Conservation (phyloP, 37 sponge, comb jelly and placozoan genomes). For the Aphrocallistes beatrix region DNA sequence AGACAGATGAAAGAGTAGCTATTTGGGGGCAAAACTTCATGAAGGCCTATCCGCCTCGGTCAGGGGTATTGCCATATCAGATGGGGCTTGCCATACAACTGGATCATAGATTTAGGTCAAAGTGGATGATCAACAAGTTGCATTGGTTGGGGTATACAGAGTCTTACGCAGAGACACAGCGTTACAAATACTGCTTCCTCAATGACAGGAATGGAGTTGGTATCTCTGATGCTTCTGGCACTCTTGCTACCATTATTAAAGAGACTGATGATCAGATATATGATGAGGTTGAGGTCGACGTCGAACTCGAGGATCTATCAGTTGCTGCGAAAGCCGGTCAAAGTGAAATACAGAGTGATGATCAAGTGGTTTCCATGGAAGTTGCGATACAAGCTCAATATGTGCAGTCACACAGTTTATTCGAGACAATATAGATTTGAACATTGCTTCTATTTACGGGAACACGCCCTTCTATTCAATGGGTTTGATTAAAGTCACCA, state of each 20-base stretch:
- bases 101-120: slow-evolving; percentile 30
- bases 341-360: not conserved
- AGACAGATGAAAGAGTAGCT: not conserved
- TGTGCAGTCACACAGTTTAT: slow-evolving; percentile 25
- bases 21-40: slow-evolving; percentile 20
- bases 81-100: slow-evolving; percentile 25
- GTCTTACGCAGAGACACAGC: slow-evolving; percentile 21
- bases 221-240: too few species aligned
- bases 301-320: slow-evolving; percentile 13
- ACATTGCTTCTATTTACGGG: slow-evolving; percentile 20
- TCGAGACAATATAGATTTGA: slow-evolving; percentile 22
- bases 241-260: not conserved
- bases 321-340: not conserved
- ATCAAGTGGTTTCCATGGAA: too few species aligned
- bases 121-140: slow-evolving; percentile 23
- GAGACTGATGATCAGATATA: not conserved
- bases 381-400: too few species aligned
- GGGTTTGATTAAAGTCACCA: slow-evolving; percentile 31
- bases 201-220: too few species aligned
- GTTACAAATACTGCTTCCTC: slow-evolving; percentile 28
- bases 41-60: slow-evolving; percentile 15
- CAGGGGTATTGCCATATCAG: not conserved
- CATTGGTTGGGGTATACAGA: not conserved
- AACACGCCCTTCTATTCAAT: slow-evolving; percentile 17
- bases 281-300: not conserved